Evolutionary conservation across 2,797 vertebrate genomes (phyloP), one percentile per base, ranked within the genome.

Genomic region (Neostethus bicornis): DNA sequence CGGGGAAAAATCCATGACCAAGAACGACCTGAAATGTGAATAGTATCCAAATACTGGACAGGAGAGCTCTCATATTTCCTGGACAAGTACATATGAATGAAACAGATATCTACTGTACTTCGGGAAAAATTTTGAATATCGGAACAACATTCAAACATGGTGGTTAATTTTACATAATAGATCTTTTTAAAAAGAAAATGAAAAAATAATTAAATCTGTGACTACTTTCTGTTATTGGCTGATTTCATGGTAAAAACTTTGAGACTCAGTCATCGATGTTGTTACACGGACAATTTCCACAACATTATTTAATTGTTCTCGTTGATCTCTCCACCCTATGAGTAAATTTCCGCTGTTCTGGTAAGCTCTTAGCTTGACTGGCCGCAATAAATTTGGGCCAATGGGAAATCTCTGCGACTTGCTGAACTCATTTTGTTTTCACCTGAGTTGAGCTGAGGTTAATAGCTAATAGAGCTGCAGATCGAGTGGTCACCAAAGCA

Each of bases 351-450:
- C 24, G 37, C 51, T 50, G 68, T 79, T 16, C 21, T 38, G 38
- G 51, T 60, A 50, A 63, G 66, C 26, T 64, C 17, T 46, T 38
- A 45, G 50, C 29, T 42, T 12, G 53, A 71, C 66, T 61, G 38
- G 51, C 61, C 63, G 63, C 66, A 73, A 75, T 66, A 58, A 66
- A 62, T 69, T 53, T 14, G 52, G 67, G 56, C 85, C 67, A 1
- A 11, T 64, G 84, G 77, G 84, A 89, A 84, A 85, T 84, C 69
- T 80, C 54, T 80, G 62, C 3, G 49, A 77, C 62, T 81, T 70
- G 51, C 67, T 63, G 63, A 60, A 48, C 66, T 86, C 72, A 75
- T 66, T 82, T 63, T 51, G 51, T 60, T 64, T 79, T 81, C 78
- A 80, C 81, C 77, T 75, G 69, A 53, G 52, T 52, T 70, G 65